Conservation (phyloP, 2,113 vertebrate species). For the Syngnathoides biaculeatus region DNA sequence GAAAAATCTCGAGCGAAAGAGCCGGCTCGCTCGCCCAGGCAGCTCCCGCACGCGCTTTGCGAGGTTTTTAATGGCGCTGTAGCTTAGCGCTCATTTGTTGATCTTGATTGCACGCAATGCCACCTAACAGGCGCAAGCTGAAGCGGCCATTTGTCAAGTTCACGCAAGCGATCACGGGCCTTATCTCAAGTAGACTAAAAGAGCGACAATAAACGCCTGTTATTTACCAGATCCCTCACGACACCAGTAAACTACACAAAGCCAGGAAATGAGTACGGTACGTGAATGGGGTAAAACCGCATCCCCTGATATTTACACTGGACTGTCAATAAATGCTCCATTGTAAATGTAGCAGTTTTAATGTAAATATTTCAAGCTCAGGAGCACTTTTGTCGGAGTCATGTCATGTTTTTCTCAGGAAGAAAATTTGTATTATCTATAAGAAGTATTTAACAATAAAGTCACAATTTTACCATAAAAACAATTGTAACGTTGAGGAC, state of each 20-base stretch:
- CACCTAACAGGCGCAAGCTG: conserved; percentile 42
- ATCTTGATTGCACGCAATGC: conserved; percentile 58
- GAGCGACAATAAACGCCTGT: neutral
- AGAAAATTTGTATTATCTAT: no score
- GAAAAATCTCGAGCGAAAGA: conserved; percentile 47
- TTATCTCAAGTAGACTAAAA: conserved; percentile 35
- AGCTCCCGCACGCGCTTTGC: conserved; percentile 35
- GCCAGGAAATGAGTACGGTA: neutral
- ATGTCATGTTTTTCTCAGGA: no score
- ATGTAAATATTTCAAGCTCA: no score
- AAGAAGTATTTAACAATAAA: no score
- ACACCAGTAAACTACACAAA: neutral
- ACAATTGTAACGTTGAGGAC: no score
- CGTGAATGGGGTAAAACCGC: neutral
- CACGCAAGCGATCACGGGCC: conserved; percentile 55
- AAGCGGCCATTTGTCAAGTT: conserved; percentile 57
- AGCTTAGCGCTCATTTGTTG: conserved; percentile 64
- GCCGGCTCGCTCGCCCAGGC: conserved; percentile 42
- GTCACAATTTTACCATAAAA: no score
- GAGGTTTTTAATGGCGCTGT: conserved; percentile 13
- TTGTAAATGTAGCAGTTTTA: no score
- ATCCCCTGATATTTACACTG: no score
- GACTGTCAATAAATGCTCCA: no score
- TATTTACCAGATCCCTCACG: neutral
- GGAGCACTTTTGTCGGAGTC: no score